Conservation (phyloP, 1,140 invertebrate genomes). For the Papilio dardanus region DNA sequence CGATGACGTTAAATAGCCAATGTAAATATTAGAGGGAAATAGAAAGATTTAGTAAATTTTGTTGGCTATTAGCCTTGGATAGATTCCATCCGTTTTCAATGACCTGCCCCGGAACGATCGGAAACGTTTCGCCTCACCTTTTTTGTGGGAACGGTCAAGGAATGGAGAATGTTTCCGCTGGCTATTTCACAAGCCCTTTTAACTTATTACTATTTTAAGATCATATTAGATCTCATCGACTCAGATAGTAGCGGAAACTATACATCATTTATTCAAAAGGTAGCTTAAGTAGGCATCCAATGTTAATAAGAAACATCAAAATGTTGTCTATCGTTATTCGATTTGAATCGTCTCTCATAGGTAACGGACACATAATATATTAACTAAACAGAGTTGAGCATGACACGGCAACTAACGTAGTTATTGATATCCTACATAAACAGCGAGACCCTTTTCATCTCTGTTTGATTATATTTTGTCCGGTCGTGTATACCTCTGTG, state of each 20-base stretch:
- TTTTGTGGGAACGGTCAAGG: neutral
- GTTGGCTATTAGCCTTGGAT: neutral
- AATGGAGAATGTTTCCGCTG: neutral
- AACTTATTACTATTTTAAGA: neutral
- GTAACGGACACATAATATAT: neutral
- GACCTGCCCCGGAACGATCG: neutral
- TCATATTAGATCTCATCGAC: too few species aligned
- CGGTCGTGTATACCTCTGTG: neutral
- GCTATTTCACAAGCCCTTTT: neutral
- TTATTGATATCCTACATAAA: conserved; percentile 8
- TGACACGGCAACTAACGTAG: neutral
- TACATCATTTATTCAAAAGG: too few species aligned
- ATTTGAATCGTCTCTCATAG: neutral
- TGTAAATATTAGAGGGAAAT: neutral
- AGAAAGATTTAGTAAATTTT: neutral
- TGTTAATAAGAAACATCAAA: neutral
- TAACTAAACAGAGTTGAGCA: neutral
- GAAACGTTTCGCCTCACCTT: conserved; percentile 1
- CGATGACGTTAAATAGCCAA: neutral
- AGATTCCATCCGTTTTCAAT: conserved; percentile 6
- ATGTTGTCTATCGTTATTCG: neutral
- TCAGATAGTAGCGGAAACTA: too few species aligned
- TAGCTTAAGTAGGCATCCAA: neutral
- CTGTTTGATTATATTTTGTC: conserved; percentile 2
- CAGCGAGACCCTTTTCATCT: neutral